A percentile compares a stretch with the other conserved stretches of the same genome.
Evolutionary conservation across 30 jellyfish, hydroid and myxozoan genomes (phyloP).

Genomic region (Euphysa ruthae): DNA sequence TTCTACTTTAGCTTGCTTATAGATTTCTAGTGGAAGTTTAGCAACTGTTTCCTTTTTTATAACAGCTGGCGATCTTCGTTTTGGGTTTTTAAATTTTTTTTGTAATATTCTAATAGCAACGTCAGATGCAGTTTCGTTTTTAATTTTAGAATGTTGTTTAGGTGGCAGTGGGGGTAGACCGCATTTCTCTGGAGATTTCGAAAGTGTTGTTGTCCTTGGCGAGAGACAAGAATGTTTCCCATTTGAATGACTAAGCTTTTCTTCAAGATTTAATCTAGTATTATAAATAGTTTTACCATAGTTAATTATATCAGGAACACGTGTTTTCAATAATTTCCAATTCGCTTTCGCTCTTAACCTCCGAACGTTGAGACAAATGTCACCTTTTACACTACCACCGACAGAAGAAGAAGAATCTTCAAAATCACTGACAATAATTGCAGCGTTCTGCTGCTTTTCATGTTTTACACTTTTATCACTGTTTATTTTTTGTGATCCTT

Average conservation of each 20-base stretch:
- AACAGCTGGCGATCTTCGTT: no score
- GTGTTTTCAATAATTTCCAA: slow-evolving; percentile 17
- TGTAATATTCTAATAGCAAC: no score
- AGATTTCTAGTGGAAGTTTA: neutral
- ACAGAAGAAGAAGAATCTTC: neutral
- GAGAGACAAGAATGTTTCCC: neutral
- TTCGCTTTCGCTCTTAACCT: slow-evolving; percentile 11
- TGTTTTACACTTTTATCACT: slow-evolving; percentile 5
- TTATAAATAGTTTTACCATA: neutral
- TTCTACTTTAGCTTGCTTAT: neutral
- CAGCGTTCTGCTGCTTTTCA: neutral
- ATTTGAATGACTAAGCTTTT: neutral
- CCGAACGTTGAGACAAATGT: neutral
- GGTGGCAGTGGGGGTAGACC: neutral
- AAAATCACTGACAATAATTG: slow-evolving; percentile 16
- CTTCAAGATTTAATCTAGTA: neutral
- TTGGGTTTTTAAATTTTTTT: no score
- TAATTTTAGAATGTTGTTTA: neutral
- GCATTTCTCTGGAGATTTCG: no score
- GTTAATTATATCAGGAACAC: slow-evolving; percentile 10
- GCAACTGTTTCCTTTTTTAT: neutral
- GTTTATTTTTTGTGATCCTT: neutral
- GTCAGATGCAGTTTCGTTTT: no score
- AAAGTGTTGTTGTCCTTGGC: neutral
- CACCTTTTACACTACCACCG: neutral